These are phyloP conservation scores for Nephotettix cincticeps DNA, from an alignment of 1,140 invertebrate species.

Conservation along the genomic window DNA sequence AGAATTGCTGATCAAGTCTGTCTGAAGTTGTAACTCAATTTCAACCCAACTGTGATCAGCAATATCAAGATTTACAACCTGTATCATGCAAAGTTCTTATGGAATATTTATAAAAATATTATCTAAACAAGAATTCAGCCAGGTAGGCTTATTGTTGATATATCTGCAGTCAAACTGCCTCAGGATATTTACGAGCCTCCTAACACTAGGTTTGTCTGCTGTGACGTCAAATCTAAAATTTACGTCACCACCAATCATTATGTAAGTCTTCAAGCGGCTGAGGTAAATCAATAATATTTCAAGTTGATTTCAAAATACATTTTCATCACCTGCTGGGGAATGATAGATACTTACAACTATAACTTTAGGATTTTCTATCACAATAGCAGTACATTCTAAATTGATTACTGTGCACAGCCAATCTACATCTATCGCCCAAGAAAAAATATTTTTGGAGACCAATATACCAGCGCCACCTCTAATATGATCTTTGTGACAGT, in stretches of 20 bases:
- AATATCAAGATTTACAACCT: background rate
- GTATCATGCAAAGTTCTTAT: no score
- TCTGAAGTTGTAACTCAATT: background rate
- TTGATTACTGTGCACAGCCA: no score
- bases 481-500: no score
- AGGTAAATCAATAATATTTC: background rate
- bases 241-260: background rate
- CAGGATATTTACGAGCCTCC: background rate
- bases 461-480: no score
- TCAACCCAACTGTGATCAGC: background rate
- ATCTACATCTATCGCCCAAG: no score
- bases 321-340: background rate
- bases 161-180: background rate
- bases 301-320: background rate
- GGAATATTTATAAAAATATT: slow-evolving; percentile 2
- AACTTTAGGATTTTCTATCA: no score
- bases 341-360: no score
- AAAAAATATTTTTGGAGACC: no score
- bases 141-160: background rate
- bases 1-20: background rate
- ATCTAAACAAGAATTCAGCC: background rate
- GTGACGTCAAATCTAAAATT: background rate
- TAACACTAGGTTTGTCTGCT: background rate
- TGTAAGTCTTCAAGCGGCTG: background rate
- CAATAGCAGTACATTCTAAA: no score